Evolutionary conservation across 2,888 invertebrate species (phyloP).

Genomic region (Leptopilina syphax): DNA sequence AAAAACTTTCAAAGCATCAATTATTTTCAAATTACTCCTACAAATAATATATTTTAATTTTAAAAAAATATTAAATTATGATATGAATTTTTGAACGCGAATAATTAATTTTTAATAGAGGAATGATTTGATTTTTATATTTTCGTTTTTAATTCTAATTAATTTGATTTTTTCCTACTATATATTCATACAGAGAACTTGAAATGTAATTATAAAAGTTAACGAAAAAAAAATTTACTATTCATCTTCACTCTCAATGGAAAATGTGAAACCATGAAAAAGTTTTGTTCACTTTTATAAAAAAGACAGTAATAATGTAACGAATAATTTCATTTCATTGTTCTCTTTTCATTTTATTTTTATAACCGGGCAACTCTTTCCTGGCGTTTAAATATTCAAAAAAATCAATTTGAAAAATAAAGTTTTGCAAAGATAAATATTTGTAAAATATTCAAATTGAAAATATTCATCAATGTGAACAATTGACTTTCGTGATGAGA

Average conservation of each 20-base stretch:
- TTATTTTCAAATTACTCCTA: neutral
- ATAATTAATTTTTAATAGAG: too few relatives aligned
- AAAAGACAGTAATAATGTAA: slow-evolving; percentile 18
- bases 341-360: neutral
- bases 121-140: neutral
- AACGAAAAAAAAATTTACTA: neutral
- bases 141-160: neutral
- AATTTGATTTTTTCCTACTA: neutral
- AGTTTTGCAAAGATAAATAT: too few relatives aligned
- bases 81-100: too few relatives aligned
- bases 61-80: too few relatives aligned
- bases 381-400: too few relatives aligned
- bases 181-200: neutral
- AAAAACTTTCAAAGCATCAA: neutral
- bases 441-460: too few relatives aligned
- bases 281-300: neutral
- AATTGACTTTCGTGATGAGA: too few relatives aligned
- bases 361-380: neutral
- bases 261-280: slow-evolving; percentile 12
- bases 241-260: slow-evolving; percentile 5
- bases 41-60: too few relatives aligned
- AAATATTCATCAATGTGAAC: too few relatives aligned
- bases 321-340: neutral
- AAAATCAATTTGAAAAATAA: too few relatives aligned
- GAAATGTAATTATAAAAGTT: neutral